phyloP scores from a whole-genome alignment of 1,140 invertebrate species.

The Pogonus chalceus region DNA sequence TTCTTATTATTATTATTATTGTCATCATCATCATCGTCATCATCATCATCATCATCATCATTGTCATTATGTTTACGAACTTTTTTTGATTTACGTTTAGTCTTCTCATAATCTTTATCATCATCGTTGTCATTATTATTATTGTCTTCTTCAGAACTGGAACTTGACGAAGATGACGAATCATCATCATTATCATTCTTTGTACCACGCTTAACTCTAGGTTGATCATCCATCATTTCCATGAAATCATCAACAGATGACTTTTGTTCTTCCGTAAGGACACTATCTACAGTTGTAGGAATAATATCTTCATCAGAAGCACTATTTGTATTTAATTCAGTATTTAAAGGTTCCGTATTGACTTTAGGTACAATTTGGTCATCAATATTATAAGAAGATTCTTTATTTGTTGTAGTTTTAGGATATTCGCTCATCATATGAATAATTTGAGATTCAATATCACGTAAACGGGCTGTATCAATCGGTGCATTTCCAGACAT shows the following conservation, averaged over 20 bases:
- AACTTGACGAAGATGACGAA: neutral
- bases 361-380: constrained; percentile 7
- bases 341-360: constrained; percentile 2
- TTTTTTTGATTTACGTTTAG: constrained; percentile 10
- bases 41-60: neutral
- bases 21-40: neutral
- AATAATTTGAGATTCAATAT: constrained; percentile 28
- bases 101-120: constrained; percentile 1
- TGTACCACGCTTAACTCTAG: constrained; percentile 4
- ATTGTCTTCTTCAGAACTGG: constrained; percentile 10
- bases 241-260: neutral
- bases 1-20: neutral
- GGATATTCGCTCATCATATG: neutral
- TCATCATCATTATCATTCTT: constrained; percentile 10
- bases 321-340: constrained; percentile 9
- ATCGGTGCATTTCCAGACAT: constrained; percentile 5
- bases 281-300: neutral
- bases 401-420: neutral
- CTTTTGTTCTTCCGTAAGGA: neutral
- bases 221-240: constrained; percentile 1
- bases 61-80: neutral
- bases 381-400: too few relatives aligned
- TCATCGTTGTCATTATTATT: constrained; percentile 9
- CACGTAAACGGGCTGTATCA: constrained; percentile 14
- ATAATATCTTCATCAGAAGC: constrained; percentile 10